Evolutionary conservation across 2,797 vertebrate species (phyloP), one percentile per base, ranked within the genome.

Genomic region (Jordanella pulchra): DNA sequence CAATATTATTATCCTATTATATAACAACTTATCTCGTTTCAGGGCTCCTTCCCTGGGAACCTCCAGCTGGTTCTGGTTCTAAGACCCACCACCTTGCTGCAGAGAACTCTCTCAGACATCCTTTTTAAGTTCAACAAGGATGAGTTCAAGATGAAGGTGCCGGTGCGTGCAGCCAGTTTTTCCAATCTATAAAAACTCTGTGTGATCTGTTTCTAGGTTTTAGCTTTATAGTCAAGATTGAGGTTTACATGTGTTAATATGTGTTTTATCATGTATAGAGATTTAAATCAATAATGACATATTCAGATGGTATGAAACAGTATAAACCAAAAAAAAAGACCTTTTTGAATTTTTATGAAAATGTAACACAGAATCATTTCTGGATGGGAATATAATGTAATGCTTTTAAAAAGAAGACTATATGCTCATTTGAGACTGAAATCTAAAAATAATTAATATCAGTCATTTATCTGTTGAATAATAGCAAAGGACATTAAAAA

Each of bases 121-220:
- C 93, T 96, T 70, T 97, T 99, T 93, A 97, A 93, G 89, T 95
- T 98, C 89, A 96, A 96, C 93, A 97, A 94, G 92, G 97, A 99
- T 97, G 98, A 99, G 81, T 96, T 98, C 94, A 99, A 97, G 93
- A 98, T 99, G 97, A 99, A 99, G 93, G 97, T 99, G 83, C 98
- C 97, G 91, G 97, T 98, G 87, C 78, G 96, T 95, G 78, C 25
- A 42, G 9, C 47, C 47, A 7, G 27, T 65, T 15, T 61, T 35
- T 63, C 13, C 23, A 14, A 23, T 69, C 27, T 32, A 28, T 15
- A 1, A 63, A 42, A 15, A 15, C 13, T 17, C 47, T 42, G 2
- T 14, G 14, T 42, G 13, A 42, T 61, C 32, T 63, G 32, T 63
- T 23, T 63, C 23, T 7, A 39, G 23, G 39, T 42, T 15, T 5